Base-by-base conservation (phyloP, 2,797 vertebrate genomes). In the Microcaecilia unicolor region DNA sequence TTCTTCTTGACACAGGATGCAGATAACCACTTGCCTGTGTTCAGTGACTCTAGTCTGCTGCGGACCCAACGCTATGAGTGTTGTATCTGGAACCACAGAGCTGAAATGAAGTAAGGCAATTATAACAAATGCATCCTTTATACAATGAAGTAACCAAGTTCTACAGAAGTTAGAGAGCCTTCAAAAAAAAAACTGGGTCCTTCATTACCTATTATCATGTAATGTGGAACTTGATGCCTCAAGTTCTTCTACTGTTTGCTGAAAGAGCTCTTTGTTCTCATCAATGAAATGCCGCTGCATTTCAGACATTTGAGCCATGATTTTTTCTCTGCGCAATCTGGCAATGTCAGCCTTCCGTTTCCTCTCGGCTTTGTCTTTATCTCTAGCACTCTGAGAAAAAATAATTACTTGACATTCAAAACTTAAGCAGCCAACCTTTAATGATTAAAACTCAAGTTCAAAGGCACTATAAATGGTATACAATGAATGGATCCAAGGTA, bases 271-370 rank as follows among this genome's bases (percentile, higher is more conserved):
- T 56, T 86, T 93, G 75, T 98, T 98, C 54, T 98, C 91, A 6
- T 93, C 91, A 64, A 98, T 97, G 32, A 98, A 98, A 53, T 96
- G 89, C 33, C 90, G 80, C 31, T 98, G 95, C 94, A 98, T 98
- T 71, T 93, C 95, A 0, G 90, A 97, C 92, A 98, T 98, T 64
- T 98, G 95, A 28, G 94, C 95, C 93, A 98, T 94, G 64, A 98
- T 90, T 73, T 98, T 98, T 18, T 98, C 93, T 38, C 93, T 76
- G 5, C 92, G 78, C 10, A 97, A 71, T 0, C 91, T 79, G 6
- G 94, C 95, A 70, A 98, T 92, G 70, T 98, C 94, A 0, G 93
- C 93, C 47, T 98, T 98, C 24, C 94, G 78, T 66, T 96, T 97
- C 55, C 91, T 79, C 67, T 98, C 95, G 0, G 92, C 92, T 66